Evolutionary conservation across 2,888 invertebrate species (phyloP), one percentile per base, ranked within the genome.

Genomic region (Microctonus hyperodae): DNA sequence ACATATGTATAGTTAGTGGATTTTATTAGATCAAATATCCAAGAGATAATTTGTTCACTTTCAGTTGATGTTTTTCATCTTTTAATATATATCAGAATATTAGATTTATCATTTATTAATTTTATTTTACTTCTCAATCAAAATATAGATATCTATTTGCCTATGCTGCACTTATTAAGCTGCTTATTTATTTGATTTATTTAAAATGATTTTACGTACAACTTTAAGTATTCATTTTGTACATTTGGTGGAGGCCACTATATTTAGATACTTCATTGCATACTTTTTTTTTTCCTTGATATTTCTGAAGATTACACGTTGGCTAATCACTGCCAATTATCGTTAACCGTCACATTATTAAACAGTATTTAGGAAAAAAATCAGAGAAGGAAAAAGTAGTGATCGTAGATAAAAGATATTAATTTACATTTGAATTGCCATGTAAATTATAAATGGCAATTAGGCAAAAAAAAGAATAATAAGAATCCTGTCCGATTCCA

Each of bases 181-280:
- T 22, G 10, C 10, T 23, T 51, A 23, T 13, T 23, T 23, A 23
- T 51, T 1, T 51, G 1, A 23, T 23, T 1, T 25, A 4, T 11
- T 23, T n/a, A n/a, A n/a, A 23, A 11, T 51, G 25, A 44, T 44
- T 44, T 20, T 6, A 44, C 44, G 16, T 16, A 44, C 44, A 44
- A 44, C 16, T 16, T 44, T 1, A 7, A 16, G 9, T 9, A 51
- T 31, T 31, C 33, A 33, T 16, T 55, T 55, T 55, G 55, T 33
- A 55, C 55, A 55, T 55, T 16, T 7, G 55, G 20, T 55, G 55
- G n/a, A 55, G 55, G 55, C 55, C 55, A 55, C 55, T 31, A 53
- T 44, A 16, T 16, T 44, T 44, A 44, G 16, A 44, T 3, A 31
- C n/a, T n/a, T n/a, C n/a, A n/a, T n/a, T n/a, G n/a, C n/a, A n/a